phyloP scores from a whole-genome alignment of 1,140 invertebrate genomes.

The Sarcophaga peregrina region DNA sequence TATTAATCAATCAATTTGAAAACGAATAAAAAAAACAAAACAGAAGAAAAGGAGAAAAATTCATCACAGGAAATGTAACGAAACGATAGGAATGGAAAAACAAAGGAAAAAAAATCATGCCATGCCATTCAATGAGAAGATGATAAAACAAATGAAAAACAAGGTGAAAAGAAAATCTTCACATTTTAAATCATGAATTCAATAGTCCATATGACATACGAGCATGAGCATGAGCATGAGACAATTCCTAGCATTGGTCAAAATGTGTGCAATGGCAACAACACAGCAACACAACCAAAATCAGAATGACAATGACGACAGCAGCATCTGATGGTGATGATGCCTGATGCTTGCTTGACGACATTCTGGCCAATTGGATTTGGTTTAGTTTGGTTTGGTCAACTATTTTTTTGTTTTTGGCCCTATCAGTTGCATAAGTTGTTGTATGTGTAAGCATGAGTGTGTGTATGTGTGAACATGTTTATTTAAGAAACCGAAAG shows the following conservation, averaged over 20 bases:
- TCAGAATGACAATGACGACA: background rate
- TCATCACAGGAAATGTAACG: too few species aligned
- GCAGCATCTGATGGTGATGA: background rate
- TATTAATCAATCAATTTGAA: constrained; percentile 16
- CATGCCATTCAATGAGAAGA: background rate
- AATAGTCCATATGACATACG: background rate
- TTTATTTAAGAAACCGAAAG: constrained; percentile 15
- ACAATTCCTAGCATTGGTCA: too few species aligned
- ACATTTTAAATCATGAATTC: background rate
- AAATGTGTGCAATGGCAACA: too few species aligned
- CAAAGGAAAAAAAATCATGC: too few species aligned
- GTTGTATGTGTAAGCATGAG: background rate
- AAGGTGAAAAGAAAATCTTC: background rate
- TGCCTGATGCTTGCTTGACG: background rate
- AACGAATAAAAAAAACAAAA: too few species aligned
- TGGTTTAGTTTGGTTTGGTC: too few species aligned
- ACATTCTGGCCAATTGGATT: background rate
- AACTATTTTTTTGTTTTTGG: background rate
- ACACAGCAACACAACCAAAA: background rate
- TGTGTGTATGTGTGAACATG: background rate
- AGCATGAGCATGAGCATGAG: background rate
- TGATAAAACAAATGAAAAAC: background rate
- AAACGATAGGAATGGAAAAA: too few species aligned
- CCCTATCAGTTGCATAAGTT: background rate
- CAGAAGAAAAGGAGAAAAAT: too few species aligned